These are phyloP conservation scores for Asarcornis scutulata DNA, from an alignment of 2,113 vertebrate species.

Conservation along the genomic window DNA sequence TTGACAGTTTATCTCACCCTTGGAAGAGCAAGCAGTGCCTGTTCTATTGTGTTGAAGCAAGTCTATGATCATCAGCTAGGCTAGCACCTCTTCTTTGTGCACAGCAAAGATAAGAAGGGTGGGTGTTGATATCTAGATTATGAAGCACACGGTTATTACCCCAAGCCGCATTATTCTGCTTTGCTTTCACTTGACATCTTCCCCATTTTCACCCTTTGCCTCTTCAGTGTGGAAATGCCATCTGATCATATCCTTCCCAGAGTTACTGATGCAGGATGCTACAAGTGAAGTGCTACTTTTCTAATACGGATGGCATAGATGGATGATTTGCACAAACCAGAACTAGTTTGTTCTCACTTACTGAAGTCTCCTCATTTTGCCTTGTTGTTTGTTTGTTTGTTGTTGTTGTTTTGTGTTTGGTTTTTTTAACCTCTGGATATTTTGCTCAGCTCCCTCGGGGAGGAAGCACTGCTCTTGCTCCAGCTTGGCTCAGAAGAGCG, in stretches of 20 bases:
- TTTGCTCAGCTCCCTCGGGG: neutral
- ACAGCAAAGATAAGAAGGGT: neutral
- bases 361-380: neutral
- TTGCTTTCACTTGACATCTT: neutral
- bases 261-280: neutral
- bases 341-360: neutral
- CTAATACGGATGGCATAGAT: neutral
- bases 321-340: neutral
- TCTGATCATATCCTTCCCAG: neutral
- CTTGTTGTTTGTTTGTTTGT: neutral
- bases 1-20: slow-evolving; percentile 61
- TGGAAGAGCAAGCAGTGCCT: neutral
- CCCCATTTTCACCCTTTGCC: neutral
- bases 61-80: neutral
- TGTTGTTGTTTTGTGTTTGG: too few species aligned
- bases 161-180: neutral
- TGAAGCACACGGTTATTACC: neutral
- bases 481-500: neutral
- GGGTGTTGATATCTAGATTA: neutral
- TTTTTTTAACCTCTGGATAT: neutral
- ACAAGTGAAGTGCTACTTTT: neutral
- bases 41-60: neutral
- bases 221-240: neutral
- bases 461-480: neutral
- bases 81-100: neutral